phyloP scores from a whole-genome alignment of 2,797 vertebrate genomes.

The Allenopithecus nigroviridis region DNA sequence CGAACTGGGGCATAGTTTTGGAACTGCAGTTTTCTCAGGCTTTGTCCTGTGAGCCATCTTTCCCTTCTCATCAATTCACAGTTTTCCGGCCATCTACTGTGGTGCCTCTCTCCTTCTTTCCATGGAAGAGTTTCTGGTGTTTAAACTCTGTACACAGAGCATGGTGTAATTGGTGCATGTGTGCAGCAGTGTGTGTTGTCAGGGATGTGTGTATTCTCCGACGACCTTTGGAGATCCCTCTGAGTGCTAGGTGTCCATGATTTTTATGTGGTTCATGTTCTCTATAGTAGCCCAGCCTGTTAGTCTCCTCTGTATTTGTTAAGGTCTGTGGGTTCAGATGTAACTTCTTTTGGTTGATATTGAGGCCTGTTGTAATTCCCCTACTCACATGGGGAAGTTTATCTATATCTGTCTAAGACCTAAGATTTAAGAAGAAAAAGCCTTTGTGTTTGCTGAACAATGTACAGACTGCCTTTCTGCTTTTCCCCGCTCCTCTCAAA shows the following conservation, averaged over 20 bases:
- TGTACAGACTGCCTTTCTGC: neutral
- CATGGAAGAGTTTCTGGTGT: neutral
- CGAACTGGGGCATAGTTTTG: neutral
- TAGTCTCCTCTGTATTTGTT: neutral
- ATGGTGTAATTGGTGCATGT: fast-evolving
- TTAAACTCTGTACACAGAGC: neutral
- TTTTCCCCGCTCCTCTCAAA: neutral
- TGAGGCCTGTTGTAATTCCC: neutral
- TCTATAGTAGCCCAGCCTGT: neutral
- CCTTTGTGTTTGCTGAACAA: neutral
- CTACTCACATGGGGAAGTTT: neutral
- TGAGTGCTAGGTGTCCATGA: neutral
- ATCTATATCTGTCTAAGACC: neutral
- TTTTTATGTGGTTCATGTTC: neutral
- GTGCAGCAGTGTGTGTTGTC: neutral
- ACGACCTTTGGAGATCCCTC: neutral
- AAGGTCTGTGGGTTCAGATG: neutral
- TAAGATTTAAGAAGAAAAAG: neutral
- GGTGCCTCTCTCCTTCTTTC: neutral
- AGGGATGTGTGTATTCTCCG: neutral
- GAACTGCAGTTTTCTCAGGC: neutral
- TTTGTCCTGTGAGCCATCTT: neutral
- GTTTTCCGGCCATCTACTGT: neutral
- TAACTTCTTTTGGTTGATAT: neutral
- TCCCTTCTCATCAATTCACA: neutral